Percentiles rank a stretch among this genome's conserved stretches.
phyloP scores from a whole-genome alignment of 2,113 vertebrate genomes.

The Festucalex cinctus region DNA sequence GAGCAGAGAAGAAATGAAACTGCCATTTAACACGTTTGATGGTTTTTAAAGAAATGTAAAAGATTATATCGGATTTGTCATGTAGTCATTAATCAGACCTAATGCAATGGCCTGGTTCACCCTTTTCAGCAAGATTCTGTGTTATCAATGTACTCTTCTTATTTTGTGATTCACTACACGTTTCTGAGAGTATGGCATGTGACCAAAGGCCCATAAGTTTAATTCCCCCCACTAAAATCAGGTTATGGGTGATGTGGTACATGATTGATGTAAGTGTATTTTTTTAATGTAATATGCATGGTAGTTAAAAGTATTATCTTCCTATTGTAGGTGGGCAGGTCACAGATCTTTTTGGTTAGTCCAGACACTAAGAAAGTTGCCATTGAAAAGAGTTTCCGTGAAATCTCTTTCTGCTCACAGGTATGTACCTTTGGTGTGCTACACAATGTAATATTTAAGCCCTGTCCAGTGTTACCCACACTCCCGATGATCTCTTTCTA shows the following conservation, averaged over 20 bases:
- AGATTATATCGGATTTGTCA: not conserved
- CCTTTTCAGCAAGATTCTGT: not conserved
- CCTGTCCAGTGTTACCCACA: not conserved
- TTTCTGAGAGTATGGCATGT: not conserved
- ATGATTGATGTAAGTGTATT: not conserved
- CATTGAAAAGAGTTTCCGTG: slow-evolving; percentile 96
- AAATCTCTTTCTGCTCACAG: slow-evolving; percentile 99
- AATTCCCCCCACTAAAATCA: not conserved
- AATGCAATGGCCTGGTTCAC: not conserved
- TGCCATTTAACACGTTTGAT: not conserved
- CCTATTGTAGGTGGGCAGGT: slow-evolving; percentile 85
- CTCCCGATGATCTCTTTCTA: slow-evolving; percentile 43
- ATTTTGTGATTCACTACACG: not conserved
- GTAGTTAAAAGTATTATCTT: not conserved
- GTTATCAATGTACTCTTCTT: not conserved
- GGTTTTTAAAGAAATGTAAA: not conserved
- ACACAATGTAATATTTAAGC: not conserved
- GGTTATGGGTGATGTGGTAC: not conserved
- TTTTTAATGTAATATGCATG: not conserved
- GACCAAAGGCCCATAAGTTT: not conserved
- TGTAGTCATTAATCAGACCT: not conserved
- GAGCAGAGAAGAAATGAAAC: slow-evolving; percentile 15
- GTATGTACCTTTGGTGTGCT: slow-evolving; percentile 58
- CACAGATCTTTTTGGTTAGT: slow-evolving; percentile 96
- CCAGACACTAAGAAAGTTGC: slow-evolving; percentile 96